These are phyloP conservation scores for Paelopatides confundens DNA, from an alignment of 53 echinoderm and acorn worm genomes.

Conservation along the genomic window DNA sequence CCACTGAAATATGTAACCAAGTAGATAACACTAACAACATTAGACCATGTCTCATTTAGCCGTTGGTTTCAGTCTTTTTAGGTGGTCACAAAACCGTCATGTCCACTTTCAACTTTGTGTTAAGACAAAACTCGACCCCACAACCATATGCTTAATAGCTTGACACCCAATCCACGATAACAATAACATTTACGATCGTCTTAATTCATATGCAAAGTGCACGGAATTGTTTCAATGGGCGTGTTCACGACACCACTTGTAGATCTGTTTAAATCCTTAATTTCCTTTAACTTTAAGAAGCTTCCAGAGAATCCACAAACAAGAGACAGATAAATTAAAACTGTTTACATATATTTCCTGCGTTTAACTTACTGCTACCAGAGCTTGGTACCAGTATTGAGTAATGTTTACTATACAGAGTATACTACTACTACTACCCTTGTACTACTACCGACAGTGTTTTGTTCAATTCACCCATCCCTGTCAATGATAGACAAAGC, in stretches of 20 bases:
- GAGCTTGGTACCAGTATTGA: not conserved
- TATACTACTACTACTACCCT: not conserved
- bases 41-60: not conserved
- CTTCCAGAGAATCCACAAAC: not conserved
- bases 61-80: not conserved
- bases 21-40: too few relatives aligned
- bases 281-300: not conserved
- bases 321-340: not conserved
- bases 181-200: not conserved
- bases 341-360: not conserved
- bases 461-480: conserved; percentile 16
- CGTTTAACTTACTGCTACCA: not conserved
- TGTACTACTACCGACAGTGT: not conserved
- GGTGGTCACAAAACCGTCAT: not conserved
- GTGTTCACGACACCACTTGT: conserved; percentile 3
- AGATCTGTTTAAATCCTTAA: not conserved
- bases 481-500: conserved; percentile 32
- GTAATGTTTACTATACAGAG: not conserved
- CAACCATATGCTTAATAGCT: not conserved
- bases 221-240: not conserved
- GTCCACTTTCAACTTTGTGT: not conserved
- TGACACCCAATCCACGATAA: not conserved
- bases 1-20: too few relatives aligned
- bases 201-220: not conserved
- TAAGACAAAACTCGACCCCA: not conserved